Conservation (phyloP, 2,797 vertebrate genomes). For the Coilia nasus region DNA sequence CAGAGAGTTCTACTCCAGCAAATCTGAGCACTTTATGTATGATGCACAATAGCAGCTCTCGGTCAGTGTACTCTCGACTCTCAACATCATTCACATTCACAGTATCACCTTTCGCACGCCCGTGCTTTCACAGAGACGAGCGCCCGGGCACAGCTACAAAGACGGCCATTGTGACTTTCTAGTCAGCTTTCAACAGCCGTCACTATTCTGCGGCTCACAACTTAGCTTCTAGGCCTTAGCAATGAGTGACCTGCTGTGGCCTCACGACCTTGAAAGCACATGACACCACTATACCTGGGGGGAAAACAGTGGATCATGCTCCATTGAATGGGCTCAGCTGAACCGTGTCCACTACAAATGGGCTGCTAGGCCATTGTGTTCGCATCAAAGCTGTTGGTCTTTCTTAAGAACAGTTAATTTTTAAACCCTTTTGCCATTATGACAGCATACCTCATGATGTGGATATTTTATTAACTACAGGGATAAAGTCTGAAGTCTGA, state of each 20-base stretch:
- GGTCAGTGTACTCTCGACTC: not conserved
- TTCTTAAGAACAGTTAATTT: not conserved
- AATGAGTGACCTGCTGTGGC: not conserved
- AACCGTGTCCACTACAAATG: not conserved
- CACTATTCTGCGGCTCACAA: not conserved
- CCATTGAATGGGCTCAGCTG: not conserved
- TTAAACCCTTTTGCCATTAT: conserved; percentile 12
- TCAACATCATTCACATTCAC: not conserved
- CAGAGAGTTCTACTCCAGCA: not conserved
- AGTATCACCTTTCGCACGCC: not conserved
- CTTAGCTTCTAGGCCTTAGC: not conserved
- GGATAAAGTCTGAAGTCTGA: conserved; percentile 19
- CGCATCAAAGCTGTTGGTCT: not conserved
- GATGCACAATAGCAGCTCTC: not conserved
- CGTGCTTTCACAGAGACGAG: not conserved
- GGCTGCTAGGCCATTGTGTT: not conserved
- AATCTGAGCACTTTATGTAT: not conserved
- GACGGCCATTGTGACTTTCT: not conserved
- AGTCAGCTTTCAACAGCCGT: conserved; percentile 11
- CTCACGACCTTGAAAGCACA: not conserved
- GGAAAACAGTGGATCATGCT: not conserved
- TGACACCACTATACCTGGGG: not conserved
- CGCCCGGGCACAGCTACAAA: not conserved
- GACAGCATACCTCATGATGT: not conserved
- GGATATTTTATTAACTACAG: conserved; percentile 7